Base-by-base conservation (phyloP, 2,113 vertebrate species). In the Sturnus vulgaris region DNA sequence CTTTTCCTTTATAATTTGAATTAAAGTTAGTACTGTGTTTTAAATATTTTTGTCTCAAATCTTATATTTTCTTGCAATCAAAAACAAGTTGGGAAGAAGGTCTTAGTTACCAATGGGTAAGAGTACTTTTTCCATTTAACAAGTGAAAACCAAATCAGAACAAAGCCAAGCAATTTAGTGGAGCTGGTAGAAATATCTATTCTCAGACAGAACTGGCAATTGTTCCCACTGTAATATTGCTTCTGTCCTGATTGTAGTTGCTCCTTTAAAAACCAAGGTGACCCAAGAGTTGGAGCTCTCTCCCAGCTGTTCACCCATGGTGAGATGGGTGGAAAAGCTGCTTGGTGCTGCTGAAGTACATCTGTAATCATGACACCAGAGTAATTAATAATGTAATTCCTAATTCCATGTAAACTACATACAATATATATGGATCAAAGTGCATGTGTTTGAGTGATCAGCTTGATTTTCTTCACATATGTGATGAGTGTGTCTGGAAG, bases 381-480 rank as follows among this genome's bases (percentile, higher is more conserved):
- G 47, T n/a, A 37, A 79, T 85, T 73, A 0, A 0, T n/a, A 53
- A 20, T 78, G 28, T 27, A 42, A 42, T 42, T 42, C 40, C 15
- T 42, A 42, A 42, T 80, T 90, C 52, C 21, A 19, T 47, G 11
- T 27, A 49, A 42, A 35, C 65, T 33, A 12, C n/a, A 6, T 42
- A 35, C 33, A 49, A 17, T 25, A 7, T 14, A 5, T 15, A 4
- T 59, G 30, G 31, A 59, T 60, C 52, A 49, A 63, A 82, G n/a
- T 85, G 37, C 42, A 4, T 37, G 53, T 71, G 33, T 11, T 42
- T 50, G 53, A 44, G 33, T 40, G 31, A 69, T 49, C 23, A 69
- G 50, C 22, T 5, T 1, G 2, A 16, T 65, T 61, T 79, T 61
- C 15, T 82, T 40, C 46, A 35, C 21, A 1, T 18, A 2, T 0